Evolutionary conservation across 2,797 vertebrate species (phyloP).

Genomic region (Diglossa cyanea): DNA sequence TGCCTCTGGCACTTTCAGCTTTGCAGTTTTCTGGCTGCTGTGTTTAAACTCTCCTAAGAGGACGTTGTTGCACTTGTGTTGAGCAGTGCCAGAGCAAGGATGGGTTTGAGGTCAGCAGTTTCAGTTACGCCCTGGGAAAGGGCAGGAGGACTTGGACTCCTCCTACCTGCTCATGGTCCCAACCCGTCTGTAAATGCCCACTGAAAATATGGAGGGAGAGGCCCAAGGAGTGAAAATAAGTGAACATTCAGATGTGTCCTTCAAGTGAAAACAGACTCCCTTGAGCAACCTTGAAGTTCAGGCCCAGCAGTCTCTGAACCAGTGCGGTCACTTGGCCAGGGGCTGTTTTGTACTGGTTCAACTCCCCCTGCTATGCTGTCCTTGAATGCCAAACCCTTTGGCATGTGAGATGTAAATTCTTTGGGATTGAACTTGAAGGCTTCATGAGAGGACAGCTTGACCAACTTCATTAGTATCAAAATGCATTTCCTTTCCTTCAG

Average conservation of each 20-base stretch:
- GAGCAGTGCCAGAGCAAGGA: background rate
- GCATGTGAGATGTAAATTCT: background rate
- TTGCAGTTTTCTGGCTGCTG: background rate
- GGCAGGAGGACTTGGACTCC: background rate
- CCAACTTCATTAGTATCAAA: conserved; percentile 43
- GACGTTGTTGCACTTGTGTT: background rate
- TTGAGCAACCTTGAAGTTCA: background rate
- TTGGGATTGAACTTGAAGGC: background rate
- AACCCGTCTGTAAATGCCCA: background rate
- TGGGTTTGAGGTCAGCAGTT: background rate
- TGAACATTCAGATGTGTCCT: background rate
- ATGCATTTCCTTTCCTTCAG: background rate
- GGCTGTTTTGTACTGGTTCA: background rate
- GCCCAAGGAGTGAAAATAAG: background rate
- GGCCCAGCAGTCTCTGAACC: background rate
- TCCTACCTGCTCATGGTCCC: background rate
- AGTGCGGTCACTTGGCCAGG: background rate
- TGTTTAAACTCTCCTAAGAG: background rate
- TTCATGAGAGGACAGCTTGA: conserved; percentile 35
- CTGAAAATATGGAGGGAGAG: background rate
- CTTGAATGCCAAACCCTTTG: conserved; percentile 9
- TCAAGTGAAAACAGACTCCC: background rate
- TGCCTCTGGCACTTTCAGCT: background rate
- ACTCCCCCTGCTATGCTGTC: background rate
- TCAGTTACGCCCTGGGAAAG: background rate